Conservation (phyloP, 2,113 vertebrate genomes). For the Platysteira castanea region DNA sequence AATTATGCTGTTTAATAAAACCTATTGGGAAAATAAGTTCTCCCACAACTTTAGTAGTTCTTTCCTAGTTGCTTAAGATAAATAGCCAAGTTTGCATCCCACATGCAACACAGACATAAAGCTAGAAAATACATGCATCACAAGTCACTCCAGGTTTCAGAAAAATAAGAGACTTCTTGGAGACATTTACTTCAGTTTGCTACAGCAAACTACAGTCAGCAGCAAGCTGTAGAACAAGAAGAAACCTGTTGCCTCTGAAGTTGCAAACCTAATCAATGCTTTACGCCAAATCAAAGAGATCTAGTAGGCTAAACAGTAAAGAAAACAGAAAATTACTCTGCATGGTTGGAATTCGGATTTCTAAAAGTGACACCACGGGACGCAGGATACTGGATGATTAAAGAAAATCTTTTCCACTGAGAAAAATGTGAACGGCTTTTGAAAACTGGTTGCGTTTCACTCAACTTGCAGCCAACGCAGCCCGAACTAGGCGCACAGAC, state of each 20-base stretch:
- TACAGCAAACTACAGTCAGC: background rate
- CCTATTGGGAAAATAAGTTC: background rate
- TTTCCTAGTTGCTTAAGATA: background rate
- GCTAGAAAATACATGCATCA: background rate
- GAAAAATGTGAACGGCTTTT: background rate
- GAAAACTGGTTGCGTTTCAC: background rate
- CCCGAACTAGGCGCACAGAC: no score
- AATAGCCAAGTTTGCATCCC: background rate
- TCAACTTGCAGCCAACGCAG: background rate
- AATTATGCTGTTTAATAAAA: background rate
- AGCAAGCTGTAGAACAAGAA: background rate
- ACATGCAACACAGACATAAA: background rate
- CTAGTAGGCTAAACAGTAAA: background rate
- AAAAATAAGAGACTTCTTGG: background rate
- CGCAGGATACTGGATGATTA: rapidly evolving
- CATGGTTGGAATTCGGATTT: background rate
- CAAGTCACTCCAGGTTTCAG: background rate
- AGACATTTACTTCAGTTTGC: background rate
- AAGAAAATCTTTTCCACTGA: background rate
- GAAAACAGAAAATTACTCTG: background rate
- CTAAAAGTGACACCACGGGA: background rate
- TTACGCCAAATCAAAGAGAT: background rate
- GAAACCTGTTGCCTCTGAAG: background rate
- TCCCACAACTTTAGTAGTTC: background rate
- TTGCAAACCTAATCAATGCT: background rate